Base-by-base conservation (phyloP, 1,140 invertebrate species). In the Drosophila erecta region DNA sequence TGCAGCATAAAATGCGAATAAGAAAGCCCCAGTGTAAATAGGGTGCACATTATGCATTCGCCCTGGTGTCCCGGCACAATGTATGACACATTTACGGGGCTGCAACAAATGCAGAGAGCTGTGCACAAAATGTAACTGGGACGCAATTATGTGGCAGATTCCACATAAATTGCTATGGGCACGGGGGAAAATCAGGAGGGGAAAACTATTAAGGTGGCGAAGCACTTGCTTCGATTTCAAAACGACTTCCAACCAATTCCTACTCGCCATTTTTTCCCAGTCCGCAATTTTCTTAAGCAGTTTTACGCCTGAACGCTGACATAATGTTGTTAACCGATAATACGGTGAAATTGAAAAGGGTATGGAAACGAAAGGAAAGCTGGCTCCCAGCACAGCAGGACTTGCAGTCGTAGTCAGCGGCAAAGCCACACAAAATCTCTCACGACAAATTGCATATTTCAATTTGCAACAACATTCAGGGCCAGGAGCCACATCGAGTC, bases 251-350 rank as follows among this genome's bases (percentile, higher is more conserved):
- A 73, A 62, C 46, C 62, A 69, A 73, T 69, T 73, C 61, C 71
- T 60, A 41, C 47, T 69, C 54, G 51, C 61, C 65, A 62, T 66
- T 85, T 72, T 66, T 46, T 67, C 12, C 47, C 15, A 11, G 14
- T 7, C 41, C 15, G 70, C 76, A 87, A 87, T 89, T 87, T 87
- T 89, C 83, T 87, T 90, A 90, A 90, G 87, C 87, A 90, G 79
- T 90, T 90, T 90, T 84, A 90, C 83, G 87, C 79, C 89, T 81
- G 87, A 90, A 85, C 83, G 84, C 87, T 87, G 79, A 74, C 83
- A 85, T 90, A 90, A 90, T 84, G 84, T 80, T 89, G 87, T 90
- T 90, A 90, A 90, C 78, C 87, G 87, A 90, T 90, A 90, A 90
- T 90, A 90, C 83, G 73, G 80, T 87, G 83, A 90, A 90, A 90